These are phyloP conservation scores for Drosophila lacteicornis DNA, from an alignment of 1,140 invertebrate species.

Conservation along the genomic window DNA sequence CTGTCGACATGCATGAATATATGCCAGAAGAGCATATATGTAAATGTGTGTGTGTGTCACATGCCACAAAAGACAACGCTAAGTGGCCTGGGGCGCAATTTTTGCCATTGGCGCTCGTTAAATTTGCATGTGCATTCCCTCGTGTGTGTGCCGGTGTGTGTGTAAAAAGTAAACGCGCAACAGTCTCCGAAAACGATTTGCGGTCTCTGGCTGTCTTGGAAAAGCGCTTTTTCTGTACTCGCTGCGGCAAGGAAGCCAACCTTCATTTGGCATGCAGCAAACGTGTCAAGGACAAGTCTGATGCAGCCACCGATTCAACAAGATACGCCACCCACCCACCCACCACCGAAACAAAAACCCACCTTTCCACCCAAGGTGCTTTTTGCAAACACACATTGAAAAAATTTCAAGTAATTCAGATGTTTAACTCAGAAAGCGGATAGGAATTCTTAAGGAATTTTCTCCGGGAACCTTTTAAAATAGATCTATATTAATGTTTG, in stretches of 20 bases:
- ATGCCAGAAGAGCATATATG: constrained; percentile 6
- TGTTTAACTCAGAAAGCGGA: not conserved
- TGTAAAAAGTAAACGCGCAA: constrained; percentile 69
- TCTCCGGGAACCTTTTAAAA: too few species aligned
- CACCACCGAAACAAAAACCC: not conserved
- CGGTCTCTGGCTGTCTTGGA: constrained; percentile 41
- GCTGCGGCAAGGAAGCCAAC: constrained; percentile 26
- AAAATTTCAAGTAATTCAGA: not conserved
- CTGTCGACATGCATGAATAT: constrained; percentile 38
- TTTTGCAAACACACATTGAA: not conserved
- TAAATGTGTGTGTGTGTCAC: constrained; percentile 14
- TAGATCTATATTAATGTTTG: too few species aligned
- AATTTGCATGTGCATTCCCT: constrained; percentile 71
- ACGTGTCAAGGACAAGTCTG: constrained; percentile 69
- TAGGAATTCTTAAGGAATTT: too few species aligned
- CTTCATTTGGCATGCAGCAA: constrained; percentile 76
- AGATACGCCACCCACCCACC: constrained; percentile 1
- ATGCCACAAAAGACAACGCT: constrained; percentile 70
- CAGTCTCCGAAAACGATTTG: constrained; percentile 65
- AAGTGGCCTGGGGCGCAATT: constrained; percentile 75
- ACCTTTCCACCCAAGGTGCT: not conserved
- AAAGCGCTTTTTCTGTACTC: constrained; percentile 35
- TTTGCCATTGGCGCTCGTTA: constrained; percentile 76
- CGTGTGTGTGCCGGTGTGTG: constrained; percentile 1
- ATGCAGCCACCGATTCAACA: constrained; percentile 47